A percentile compares a stretch with the other conserved stretches of the same genome.
Evolutionary conservation across 2,113 vertebrate species (phyloP).

Genomic region (Nyctereutes procyonoides): DNA sequence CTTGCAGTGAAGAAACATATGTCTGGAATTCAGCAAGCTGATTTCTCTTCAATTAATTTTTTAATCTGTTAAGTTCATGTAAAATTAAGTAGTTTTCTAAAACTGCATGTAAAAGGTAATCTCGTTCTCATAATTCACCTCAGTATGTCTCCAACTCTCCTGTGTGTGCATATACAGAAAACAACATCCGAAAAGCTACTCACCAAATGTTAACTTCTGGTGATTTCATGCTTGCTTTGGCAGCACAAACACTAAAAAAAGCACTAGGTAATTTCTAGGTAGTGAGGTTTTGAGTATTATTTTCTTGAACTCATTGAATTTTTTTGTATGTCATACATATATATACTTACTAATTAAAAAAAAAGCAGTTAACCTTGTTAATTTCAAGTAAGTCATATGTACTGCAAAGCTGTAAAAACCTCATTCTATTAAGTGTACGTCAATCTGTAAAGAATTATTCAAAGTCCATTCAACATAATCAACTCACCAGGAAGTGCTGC

Average conservation of each 20-base stretch:
- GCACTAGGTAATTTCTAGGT: background rate
- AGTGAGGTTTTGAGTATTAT: background rate
- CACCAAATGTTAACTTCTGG: background rate
- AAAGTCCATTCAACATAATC: background rate
- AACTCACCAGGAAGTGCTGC: slow-evolving; percentile 95
- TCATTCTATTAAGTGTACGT: background rate
- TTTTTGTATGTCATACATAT: background rate
- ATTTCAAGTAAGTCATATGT: background rate
- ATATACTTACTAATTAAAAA: background rate
- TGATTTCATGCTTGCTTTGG: background rate
- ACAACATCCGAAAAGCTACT: background rate
- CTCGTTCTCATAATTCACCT: background rate
- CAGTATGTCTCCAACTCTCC: background rate
- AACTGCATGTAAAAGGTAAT: background rate
- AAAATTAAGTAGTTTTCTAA: slow-evolving; percentile 21
- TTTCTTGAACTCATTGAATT: slow-evolving; percentile 19
- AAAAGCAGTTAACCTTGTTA: slow-evolving; percentile 6
- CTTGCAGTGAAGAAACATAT: background rate
- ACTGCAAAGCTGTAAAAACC: background rate
- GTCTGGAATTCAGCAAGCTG: background rate
- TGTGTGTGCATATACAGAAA: background rate
- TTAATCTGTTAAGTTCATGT: background rate
- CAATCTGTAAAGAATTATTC: background rate
- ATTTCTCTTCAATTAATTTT: slow-evolving; percentile 10
- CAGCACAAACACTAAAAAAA: background rate